phyloP scores from a whole-genome alignment of 2,113 vertebrate genomes.

The mouse (Mus musculus) region DNA sequence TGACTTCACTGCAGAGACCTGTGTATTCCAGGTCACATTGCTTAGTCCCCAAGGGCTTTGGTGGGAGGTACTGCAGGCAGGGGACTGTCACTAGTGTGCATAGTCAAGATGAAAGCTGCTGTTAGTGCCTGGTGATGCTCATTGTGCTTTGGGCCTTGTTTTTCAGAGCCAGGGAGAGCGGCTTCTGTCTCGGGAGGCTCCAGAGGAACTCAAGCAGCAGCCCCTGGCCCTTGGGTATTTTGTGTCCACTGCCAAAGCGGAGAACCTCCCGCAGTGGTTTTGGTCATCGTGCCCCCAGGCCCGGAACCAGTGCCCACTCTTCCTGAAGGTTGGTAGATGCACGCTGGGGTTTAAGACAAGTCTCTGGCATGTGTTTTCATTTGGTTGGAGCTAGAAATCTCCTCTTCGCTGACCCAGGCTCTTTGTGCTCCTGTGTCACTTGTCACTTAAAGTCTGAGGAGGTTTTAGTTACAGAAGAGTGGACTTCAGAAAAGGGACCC shows the following conservation, averaged over 20 bases:
- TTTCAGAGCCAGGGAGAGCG: slow-evolving; percentile 95
- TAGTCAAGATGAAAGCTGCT: rapidly evolving
- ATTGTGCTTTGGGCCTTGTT: slow-evolving; percentile 19
- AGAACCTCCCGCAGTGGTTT: slow-evolving; percentile 98
- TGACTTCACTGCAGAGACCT: background rate
- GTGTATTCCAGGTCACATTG: background rate
- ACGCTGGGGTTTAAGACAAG: background rate
- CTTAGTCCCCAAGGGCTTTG: background rate
- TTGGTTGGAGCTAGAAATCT: background rate
- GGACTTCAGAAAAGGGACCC: background rate
- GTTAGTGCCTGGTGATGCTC: background rate
- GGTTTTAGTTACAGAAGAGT: background rate
- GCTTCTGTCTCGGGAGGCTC: slow-evolving; percentile 95
- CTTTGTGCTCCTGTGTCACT: background rate
- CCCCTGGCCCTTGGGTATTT: slow-evolving; percentile 98
- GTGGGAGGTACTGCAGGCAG: background rate
- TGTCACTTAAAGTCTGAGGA: background rate
- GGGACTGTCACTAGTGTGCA: too few species aligned
- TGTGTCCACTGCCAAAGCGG: slow-evolving; percentile 97
- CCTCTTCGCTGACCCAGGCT: background rate
- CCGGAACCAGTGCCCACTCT: slow-evolving; percentile 97
- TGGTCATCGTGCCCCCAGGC: slow-evolving; percentile 98
- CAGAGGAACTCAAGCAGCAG: slow-evolving; percentile 98
- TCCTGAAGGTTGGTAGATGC: slow-evolving; percentile 93
- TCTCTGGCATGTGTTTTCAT: background rate